Conservation (phyloP, 1,140 invertebrate species). For the Popillia japonica region DNA sequence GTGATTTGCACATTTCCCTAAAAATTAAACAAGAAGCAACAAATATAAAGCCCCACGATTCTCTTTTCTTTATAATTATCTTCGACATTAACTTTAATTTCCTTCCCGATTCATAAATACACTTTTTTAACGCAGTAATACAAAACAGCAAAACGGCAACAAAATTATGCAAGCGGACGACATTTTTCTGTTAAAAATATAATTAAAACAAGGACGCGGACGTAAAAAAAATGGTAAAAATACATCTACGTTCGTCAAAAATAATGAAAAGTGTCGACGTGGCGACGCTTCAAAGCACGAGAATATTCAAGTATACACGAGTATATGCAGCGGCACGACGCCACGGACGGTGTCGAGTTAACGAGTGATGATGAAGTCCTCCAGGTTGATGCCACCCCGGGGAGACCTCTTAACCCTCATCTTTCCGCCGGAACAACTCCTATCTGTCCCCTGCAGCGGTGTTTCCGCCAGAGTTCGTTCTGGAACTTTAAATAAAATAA, state of each 20-base stretch:
- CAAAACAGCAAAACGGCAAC: too few relatives aligned
- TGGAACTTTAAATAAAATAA: slow-evolving; percentile 39
- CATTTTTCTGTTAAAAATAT: not conserved
- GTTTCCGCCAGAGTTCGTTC: not conserved
- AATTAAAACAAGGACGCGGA: not conserved
- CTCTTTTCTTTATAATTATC: too few relatives aligned
- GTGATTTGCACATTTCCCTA: too few relatives aligned
- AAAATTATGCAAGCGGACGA: too few relatives aligned
- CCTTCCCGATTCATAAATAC: too few relatives aligned
- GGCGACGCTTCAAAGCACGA: not conserved
- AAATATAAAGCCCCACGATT: too few relatives aligned
- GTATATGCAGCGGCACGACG: not conserved
- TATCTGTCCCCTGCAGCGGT: slow-evolving; percentile 35
- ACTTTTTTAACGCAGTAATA: too few relatives aligned
- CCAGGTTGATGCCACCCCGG: slow-evolving; percentile 42
- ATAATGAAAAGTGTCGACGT: slow-evolving; percentile 15
- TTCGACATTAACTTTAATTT: too few relatives aligned
- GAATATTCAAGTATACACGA: not conserved
- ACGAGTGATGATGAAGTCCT: slow-evolving; percentile 44
- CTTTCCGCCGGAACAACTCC: slow-evolving; percentile 18
- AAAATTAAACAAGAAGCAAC: too few relatives aligned
- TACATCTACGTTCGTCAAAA: slow-evolving; percentile 4
- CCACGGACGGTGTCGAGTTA: slow-evolving; percentile 40
- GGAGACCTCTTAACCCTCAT: slow-evolving; percentile 35
- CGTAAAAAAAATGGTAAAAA: not conserved